phyloP scores from a whole-genome alignment of 2,888 invertebrate species.

The Platypus cylindrus region DNA sequence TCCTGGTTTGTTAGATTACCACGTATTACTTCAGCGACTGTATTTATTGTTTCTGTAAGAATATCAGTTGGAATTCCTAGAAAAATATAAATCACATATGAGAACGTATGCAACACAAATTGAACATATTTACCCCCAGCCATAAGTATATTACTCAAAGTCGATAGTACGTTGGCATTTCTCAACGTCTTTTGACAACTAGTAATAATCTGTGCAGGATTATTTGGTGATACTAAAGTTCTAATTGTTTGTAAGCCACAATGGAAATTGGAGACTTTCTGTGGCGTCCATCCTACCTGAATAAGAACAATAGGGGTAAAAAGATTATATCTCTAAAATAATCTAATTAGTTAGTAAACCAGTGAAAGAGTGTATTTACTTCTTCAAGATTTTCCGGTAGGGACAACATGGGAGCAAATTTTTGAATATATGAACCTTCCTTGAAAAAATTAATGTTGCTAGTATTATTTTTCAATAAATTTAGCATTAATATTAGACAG shows the following conservation, averaged over 20 bases:
- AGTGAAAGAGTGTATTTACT: conserved; percentile 20
- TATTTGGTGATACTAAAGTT: conserved; percentile 86
- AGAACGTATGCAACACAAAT: not conserved
- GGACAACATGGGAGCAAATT: conserved; percentile 77
- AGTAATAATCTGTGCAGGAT: conserved; percentile 65
- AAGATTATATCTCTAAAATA: not conserved
- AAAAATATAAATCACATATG: not conserved
- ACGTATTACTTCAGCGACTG: conserved; percentile 84
- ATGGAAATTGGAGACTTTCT: conserved; percentile 89
- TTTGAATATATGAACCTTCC: conserved; percentile 92
- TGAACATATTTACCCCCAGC: conserved; percentile 53
- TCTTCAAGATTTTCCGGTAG: conserved; percentile 60
- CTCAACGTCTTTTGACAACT: conserved; percentile 85
- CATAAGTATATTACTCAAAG: conserved; percentile 84
- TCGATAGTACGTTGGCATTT: conserved; percentile 66
- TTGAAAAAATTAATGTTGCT: conserved; percentile 98
- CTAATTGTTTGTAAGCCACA: conserved; percentile 83
- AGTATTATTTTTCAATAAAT: conserved; percentile 85
- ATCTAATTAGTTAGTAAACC: not conserved
- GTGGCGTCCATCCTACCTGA: conserved; percentile 69
- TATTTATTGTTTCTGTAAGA: conserved; percentile 88
- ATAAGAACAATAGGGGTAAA: conserved; percentile 2
- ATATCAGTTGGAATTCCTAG: conserved; percentile 79
- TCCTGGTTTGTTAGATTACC: conserved; percentile 87
- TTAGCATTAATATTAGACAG: conserved; percentile 83